Evolutionary conservation across 2,797 vertebrate genomes (phyloP).

Genomic region (Fratercula arctica): DNA sequence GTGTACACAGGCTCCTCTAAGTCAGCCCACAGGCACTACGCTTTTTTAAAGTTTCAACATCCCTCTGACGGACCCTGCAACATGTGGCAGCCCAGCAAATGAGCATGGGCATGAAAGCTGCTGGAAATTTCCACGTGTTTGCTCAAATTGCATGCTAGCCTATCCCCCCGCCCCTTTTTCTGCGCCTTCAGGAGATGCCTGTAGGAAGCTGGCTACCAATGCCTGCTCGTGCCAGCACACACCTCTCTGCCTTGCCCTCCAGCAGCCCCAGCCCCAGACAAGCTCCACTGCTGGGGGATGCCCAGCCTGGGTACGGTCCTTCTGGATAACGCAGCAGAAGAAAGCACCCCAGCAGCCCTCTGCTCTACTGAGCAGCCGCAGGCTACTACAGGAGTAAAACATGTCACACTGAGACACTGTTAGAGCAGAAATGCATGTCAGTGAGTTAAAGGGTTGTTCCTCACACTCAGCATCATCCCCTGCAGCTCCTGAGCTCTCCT

Average conservation of each 20-base stretch:
- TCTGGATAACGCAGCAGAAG: not conserved
- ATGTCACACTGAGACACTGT: not conserved
- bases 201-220: not conserved
- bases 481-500: not conserved
- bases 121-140: not conserved
- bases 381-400: not conserved
- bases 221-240: not conserved
- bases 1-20: not conserved
- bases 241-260: not conserved
- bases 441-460: not conserved
- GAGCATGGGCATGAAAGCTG: not conserved
- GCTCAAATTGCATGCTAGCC: not conserved
- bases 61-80: not conserved
- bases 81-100: not conserved
- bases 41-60: not conserved
- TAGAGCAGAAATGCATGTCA: not conserved
- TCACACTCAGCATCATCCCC: not conserved
- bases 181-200: not conserved
- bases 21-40: not conserved
- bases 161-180: rapidly evolving
- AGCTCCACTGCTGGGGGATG: not conserved
- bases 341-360: not conserved
- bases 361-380: not conserved
- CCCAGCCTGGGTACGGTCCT: not conserved
- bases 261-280: not conserved